Evolutionary conservation across 2,888 invertebrate species (phyloP).

Genomic region (Brenthis daphne): DNA sequence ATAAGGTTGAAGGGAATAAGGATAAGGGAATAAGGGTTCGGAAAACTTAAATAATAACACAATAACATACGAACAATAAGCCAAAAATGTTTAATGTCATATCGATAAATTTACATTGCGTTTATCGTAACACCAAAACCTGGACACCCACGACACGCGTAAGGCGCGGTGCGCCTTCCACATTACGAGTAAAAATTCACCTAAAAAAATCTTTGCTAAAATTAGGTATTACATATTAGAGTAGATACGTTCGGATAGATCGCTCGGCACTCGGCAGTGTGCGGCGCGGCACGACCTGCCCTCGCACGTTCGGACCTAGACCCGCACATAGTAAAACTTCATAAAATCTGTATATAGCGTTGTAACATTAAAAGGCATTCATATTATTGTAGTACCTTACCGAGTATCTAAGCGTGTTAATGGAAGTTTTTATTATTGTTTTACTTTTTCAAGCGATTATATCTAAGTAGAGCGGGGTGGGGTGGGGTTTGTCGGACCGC

Average conservation of each 20-base stretch:
- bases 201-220: slow-evolving; percentile 74
- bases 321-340: slow-evolving; percentile 16
- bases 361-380: slow-evolving; percentile 25
- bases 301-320: too few relatives aligned
- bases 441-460: slow-evolving; percentile 19
- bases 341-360: slow-evolving; percentile 25
- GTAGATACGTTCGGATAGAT: slow-evolving; percentile 63
- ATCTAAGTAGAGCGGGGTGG: slow-evolving; percentile 10
- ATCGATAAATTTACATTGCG: slow-evolving; percentile 80
- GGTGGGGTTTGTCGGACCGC: slow-evolving; percentile 22
- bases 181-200: slow-evolving; percentile 78
- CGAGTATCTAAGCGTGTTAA: slow-evolving; percentile 28
- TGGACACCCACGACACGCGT: slow-evolving; percentile 66
- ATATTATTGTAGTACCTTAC: slow-evolving; percentile 26
- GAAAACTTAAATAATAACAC: slow-evolving; percentile 50
- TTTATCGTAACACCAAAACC: slow-evolving; percentile 75
- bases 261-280: slow-evolving; percentile 40
- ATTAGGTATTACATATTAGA: slow-evolving; percentile 65
- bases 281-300: slow-evolving; percentile 19
- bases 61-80: slow-evolving; percentile 80
- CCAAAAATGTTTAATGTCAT: slow-evolving; percentile 82
- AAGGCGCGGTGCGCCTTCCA: slow-evolving; percentile 79
- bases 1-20: neutral
- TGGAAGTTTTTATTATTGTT: slow-evolving; percentile 31
- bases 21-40: slow-evolving; percentile 1